Conservation (phyloP, 2,888 invertebrate species). For the Troilus luridus region DNA sequence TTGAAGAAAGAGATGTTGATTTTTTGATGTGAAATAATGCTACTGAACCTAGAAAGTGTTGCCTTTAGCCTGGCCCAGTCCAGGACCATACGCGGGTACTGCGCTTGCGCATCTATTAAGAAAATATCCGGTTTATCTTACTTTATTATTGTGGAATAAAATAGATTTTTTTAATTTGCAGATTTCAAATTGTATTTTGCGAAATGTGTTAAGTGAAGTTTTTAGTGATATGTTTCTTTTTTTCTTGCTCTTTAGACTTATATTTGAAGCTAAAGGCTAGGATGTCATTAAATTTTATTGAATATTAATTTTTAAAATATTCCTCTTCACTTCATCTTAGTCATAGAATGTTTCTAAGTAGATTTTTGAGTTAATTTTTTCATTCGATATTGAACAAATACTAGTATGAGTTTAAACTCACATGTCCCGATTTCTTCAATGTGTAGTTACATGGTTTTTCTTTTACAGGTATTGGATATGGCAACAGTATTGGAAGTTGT, state of each 20-base stretch:
- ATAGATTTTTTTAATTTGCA: conserved; percentile 51
- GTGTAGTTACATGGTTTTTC: not conserved
- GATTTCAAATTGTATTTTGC: not conserved
- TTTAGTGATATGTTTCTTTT: not conserved
- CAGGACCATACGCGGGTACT: conserved; percentile 67
- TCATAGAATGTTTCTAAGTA: not conserved
- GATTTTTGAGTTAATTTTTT: not conserved
- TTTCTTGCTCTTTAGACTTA: not conserved
- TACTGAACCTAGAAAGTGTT: conserved; percentile 67
- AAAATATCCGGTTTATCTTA: conserved; percentile 63
- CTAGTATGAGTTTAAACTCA: not conserved
- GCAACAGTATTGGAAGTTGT: conserved; percentile 93
- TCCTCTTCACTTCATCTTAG: not conserved
- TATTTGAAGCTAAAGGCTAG: conserved; percentile 44
- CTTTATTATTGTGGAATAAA: conserved; percentile 58
- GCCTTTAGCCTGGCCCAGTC: conserved; percentile 67
- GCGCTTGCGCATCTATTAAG: conserved; percentile 66
- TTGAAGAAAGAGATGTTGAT: conserved; percentile 55
- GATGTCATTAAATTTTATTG: conserved; percentile 56
- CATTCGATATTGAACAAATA: not conserved
- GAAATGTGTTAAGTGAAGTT: not conserved
- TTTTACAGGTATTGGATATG: conserved; percentile 92
- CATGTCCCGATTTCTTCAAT: conserved; percentile 43
- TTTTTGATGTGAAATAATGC: conserved; percentile 66
- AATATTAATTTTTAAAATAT: not conserved